Base-by-base conservation (phyloP, 2,888 invertebrate species). In the Acronicta alni region DNA sequence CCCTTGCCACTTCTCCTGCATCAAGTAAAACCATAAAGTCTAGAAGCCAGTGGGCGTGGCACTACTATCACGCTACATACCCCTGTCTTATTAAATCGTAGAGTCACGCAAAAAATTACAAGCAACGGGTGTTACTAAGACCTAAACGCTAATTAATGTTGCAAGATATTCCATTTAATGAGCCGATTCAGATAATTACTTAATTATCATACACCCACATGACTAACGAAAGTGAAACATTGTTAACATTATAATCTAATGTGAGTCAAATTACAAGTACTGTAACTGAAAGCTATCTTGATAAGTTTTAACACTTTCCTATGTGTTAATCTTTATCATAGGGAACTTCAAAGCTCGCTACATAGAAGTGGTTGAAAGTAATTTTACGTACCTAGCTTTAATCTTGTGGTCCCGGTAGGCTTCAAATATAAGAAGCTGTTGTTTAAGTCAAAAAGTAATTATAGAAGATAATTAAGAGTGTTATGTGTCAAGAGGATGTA, bases 121-220 rank as follows among this genome's bases (percentile, higher is more conserved):
- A 38, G 51, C 41, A 60, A 54, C 53, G 45, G 63, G 68, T 64
- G 70, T 52, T 58, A 20, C 64, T 20, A 56, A 64, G 66, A 70
- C 62, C 61, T 66, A 75, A 71, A 57, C 46, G 48, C 38, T 18
- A 67, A 75, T 72, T 67, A 68, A 59, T 64, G 74, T 49, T 46
- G 45, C 59, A 60, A 61, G 54, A 62, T 66, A 78, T 62, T 62
- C 46, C 43, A 46, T 51, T 46, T 58, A 61, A 53, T 52, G 43
- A 51, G 47, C 43, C 47, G 57, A 68, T 65, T 61, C 53, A 57
- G 43, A 48, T 67, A 63, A 61, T 67, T 57, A 59, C 62, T 70
- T 66, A 57, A 78, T 64, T 60, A 64, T 41, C 48, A 47, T 47
- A 46, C 48, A 42, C 39, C 23, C 8, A 16, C n/a, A 35, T n/a